Percentiles rank a stretch among this genome's conserved stretches.
phyloP scores from a whole-genome alignment of 1,140 invertebrate species.

The Pogonomyrmex californicus region DNA sequence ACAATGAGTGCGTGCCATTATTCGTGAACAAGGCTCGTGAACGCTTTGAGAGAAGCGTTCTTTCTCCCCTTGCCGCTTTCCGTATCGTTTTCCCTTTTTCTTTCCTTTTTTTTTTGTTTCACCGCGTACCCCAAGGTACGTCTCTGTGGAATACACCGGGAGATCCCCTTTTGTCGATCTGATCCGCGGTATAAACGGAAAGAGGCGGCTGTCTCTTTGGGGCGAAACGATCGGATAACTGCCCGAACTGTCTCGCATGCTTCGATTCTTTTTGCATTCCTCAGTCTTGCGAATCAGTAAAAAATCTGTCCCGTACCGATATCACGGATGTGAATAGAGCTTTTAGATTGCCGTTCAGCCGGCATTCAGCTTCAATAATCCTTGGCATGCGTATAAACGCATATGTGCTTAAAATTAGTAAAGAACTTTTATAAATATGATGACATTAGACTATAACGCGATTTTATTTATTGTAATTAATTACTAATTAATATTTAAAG shows the following conservation, averaged over 20 bases:
- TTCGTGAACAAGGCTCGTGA: constrained; percentile 79
- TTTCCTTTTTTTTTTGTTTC: constrained; percentile 56
- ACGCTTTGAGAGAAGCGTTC: constrained; percentile 80
- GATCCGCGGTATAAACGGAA: constrained; percentile 67
- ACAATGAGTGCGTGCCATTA: constrained; percentile 86
- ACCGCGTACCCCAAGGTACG: constrained; percentile 39
- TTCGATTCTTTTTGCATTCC: constrained; percentile 72
- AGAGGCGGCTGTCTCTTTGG: constrained; percentile 59
- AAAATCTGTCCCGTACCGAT: constrained; percentile 3
- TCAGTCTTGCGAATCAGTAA: constrained; percentile 21
- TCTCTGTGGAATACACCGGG: constrained; percentile 31
- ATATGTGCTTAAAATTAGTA: not conserved
- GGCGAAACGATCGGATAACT: constrained; percentile 66
- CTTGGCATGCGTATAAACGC: not conserved
- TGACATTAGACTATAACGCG: not conserved
- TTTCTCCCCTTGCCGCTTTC: constrained; percentile 49
- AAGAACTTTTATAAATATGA: not conserved
- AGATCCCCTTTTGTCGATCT: constrained; percentile 76
- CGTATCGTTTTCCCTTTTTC: constrained; percentile 42
- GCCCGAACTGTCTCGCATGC: constrained; percentile 54
- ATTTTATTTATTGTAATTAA: constrained; percentile 3
- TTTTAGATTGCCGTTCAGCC: constrained; percentile 2
- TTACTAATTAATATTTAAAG: constrained; percentile 8
- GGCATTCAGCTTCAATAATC: not conserved
- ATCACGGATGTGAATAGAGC: not conserved